Evolutionary conservation across 2,797 vertebrate genomes (phyloP).

Genomic region (Cyprinodon diabolis): DNA sequence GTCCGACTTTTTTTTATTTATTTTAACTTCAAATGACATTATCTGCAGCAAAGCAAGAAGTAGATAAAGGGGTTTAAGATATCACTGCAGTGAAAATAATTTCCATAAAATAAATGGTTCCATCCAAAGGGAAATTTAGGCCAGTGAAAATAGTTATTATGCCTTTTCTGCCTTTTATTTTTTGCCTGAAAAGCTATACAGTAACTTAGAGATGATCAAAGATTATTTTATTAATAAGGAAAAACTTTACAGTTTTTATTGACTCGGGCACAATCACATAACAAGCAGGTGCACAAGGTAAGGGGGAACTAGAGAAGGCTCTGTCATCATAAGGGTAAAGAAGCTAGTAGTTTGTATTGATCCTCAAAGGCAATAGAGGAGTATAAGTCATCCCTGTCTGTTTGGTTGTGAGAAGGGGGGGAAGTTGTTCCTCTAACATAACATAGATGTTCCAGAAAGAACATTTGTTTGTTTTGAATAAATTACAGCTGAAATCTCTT

Average conservation of each 20-base stretch:
- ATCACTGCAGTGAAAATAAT: not conserved
- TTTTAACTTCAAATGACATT: not conserved
- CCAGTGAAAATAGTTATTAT: not conserved
- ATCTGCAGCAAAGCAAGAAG: not conserved
- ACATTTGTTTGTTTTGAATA: not conserved
- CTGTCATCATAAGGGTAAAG: constrained; percentile 57
- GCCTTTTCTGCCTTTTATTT: not conserved
- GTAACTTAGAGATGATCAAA: not conserved
- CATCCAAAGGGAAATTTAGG: not conserved
- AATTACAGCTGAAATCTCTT: not conserved
- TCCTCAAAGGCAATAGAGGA: constrained; percentile 57
- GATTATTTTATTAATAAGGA: constrained; percentile 1
- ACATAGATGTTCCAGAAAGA: not conserved
- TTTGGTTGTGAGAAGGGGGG: constrained; percentile 19
- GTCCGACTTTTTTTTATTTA: not conserved
- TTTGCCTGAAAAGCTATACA: not conserved
- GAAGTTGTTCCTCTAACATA: not conserved
- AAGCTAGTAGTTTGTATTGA: constrained; percentile 68
- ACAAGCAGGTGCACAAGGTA: constrained; percentile 41
- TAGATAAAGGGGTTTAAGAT: not conserved
- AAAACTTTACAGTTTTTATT: constrained; percentile 38
- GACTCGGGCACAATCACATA: constrained; percentile 22
- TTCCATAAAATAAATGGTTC: not conserved
- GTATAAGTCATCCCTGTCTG: constrained; percentile 55
- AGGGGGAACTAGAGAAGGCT: constrained; percentile 48